A percentile compares a stretch with the other conserved stretches of the same genome.
Conservation (phyloP, 2,797 vertebrate species). For the Luscinia megarhynchos region DNA sequence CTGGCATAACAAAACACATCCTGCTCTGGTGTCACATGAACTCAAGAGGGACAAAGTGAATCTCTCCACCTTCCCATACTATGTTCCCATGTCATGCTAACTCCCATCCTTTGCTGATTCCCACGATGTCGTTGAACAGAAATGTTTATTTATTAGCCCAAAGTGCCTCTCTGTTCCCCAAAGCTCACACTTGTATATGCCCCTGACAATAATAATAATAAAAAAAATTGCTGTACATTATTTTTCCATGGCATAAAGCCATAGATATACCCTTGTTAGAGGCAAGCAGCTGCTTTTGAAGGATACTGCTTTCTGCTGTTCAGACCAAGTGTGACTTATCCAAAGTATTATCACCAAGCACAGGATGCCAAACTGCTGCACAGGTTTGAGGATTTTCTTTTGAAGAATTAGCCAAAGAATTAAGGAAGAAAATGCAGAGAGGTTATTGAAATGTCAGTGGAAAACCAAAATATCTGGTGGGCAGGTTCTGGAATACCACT, state of each 20-base stretch:
- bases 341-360: fast-evolving
- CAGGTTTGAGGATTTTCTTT: not conserved
- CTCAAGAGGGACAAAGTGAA: not conserved
- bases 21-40: not conserved
- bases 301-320: not conserved
- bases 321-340: not conserved
- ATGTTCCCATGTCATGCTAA: not conserved
- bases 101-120: not conserved
- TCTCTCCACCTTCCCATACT: not conserved
- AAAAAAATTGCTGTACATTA: not conserved
- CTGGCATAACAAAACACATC: not conserved
- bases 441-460: not conserved
- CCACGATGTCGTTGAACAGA: not conserved
- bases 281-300: not conserved
- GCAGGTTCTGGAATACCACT: not conserved
- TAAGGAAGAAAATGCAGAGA: not conserved
- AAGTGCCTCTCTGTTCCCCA: not conserved
- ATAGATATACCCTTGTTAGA: not conserved
- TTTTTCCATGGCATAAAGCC: not conserved
- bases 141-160: not conserved
- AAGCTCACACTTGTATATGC: not conserved
- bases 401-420: not conserved
- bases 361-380: not conserved
- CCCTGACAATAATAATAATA: not conserved
- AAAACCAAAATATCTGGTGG: not conserved